phyloP scores from a whole-genome alignment of 2,113 vertebrate species.

The Notiomystis cincta region DNA sequence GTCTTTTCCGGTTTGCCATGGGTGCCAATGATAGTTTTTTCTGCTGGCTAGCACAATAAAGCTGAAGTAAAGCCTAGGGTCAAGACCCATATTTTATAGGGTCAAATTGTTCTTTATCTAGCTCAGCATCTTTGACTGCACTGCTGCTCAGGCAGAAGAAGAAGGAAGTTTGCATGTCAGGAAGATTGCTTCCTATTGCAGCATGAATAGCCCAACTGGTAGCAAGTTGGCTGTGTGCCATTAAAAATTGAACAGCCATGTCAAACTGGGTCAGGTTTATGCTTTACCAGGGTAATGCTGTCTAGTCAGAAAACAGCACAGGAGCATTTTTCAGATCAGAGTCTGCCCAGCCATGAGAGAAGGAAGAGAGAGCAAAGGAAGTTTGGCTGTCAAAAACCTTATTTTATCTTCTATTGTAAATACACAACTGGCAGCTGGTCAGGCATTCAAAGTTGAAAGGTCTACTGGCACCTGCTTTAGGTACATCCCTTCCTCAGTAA shows the following conservation, averaged over 20 bases:
- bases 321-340: constrained; percentile 29
- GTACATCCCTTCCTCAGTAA: constrained; percentile 52
- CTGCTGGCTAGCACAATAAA: not conserved
- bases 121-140: constrained; percentile 13
- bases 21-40: not conserved
- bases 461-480: constrained; percentile 62
- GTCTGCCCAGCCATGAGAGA: constrained; percentile 10
- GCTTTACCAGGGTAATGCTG: constrained; percentile 29
- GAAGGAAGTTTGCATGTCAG: constrained; percentile 66
- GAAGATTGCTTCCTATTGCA: constrained; percentile 74
- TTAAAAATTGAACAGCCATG: constrained; percentile 39
- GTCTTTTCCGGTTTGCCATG: not conserved
- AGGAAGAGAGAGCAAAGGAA: constrained; percentile 50
- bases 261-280: constrained; percentile 49
- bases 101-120: constrained; percentile 34
- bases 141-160: constrained; percentile 50
- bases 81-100: not conserved
- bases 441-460: constrained; percentile 63
- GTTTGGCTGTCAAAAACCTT: constrained; percentile 39
- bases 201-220: constrained; percentile 70
- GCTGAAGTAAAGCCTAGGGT: not conserved
- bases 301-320: not conserved
- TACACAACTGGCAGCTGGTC: constrained; percentile 48
- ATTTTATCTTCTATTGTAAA: constrained; percentile 53
- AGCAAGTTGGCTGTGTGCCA: constrained; percentile 65